Evolutionary conservation across 2,113 vertebrate genomes (phyloP).

Genomic region (Columba janthina): DNA sequence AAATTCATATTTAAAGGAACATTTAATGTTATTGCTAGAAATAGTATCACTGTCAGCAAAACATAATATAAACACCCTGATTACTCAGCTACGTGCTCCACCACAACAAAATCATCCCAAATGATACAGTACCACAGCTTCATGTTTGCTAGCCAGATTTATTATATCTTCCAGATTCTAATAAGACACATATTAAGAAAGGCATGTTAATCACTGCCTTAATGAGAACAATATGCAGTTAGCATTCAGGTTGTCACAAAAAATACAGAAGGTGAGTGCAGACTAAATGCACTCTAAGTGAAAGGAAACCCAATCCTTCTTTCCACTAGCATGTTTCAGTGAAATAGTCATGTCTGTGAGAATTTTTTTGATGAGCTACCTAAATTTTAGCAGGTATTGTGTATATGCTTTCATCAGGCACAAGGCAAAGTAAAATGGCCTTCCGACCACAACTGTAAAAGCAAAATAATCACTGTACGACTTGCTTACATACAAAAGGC

Average conservation of each 20-base stretch:
- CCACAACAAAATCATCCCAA: slow-evolving; percentile 19
- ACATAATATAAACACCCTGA: neutral
- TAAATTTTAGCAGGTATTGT: neutral
- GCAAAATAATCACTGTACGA: neutral
- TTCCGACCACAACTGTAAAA: neutral
- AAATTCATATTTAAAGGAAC: slow-evolving; percentile 33
- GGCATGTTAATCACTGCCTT: slow-evolving; percentile 24
- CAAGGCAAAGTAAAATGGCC: neutral
- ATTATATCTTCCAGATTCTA: slow-evolving; percentile 36
- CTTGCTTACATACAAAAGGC: neutral
- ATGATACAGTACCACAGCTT: neutral
- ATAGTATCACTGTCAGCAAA: neutral
- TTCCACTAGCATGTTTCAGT: neutral
- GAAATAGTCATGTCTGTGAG: neutral
- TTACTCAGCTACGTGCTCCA: neutral
- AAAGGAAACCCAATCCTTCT: neutral
- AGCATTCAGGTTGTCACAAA: neutral
- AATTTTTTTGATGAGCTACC: neutral
- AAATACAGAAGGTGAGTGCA: neutral
- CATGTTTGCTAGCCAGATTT: slow-evolving; percentile 28
- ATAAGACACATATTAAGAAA: slow-evolving; percentile 43
- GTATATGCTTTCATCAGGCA: neutral
- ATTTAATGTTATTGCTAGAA: neutral
- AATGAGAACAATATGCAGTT: slow-evolving; percentile 47
- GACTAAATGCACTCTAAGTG: slow-evolving; percentile 6